These are phyloP conservation scores for Palaemon carinicauda DNA, from an alignment of 1,140 invertebrate genomes.

Conservation along the genomic window DNA sequence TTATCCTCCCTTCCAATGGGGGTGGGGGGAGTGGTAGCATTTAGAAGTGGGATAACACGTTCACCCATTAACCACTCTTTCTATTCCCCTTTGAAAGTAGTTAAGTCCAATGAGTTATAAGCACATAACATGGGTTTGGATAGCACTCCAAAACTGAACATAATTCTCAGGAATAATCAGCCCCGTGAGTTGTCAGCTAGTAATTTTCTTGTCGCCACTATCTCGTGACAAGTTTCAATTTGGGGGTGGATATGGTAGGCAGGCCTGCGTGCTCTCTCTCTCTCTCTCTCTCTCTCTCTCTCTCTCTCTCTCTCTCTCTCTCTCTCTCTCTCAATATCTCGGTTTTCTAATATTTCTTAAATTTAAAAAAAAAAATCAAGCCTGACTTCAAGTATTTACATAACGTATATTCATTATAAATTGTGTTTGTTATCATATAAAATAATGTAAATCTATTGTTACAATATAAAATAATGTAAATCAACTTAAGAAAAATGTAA, in stretches of 20 bases:
- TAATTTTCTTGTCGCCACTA: conserved; percentile 37
- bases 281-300: conserved; percentile 6
- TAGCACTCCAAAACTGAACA: background rate
- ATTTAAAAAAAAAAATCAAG: too few relatives aligned
- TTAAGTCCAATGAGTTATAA: background rate
- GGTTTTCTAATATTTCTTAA: too few relatives aligned
- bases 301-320: background rate
- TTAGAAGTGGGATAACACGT: background rate
- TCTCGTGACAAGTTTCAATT: conserved; percentile 46
- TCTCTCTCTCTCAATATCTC: background rate
- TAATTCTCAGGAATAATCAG: conserved; percentile 22
- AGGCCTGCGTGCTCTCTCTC: background rate
- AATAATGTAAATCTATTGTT: too few relatives aligned
- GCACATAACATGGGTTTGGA: background rate
- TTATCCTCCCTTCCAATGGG: too few relatives aligned
- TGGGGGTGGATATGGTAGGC: background rate
- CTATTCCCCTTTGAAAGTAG: background rate
- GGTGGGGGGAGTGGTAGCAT: too few relatives aligned
- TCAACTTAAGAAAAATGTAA: too few relatives aligned
- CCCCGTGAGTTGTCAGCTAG: background rate
- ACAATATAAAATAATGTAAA: too few relatives aligned
- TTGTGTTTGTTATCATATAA: too few relatives aligned
- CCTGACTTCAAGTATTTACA: too few relatives aligned
- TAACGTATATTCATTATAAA: too few relatives aligned
- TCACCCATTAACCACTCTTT: background rate